Evolutionary conservation across 2,888 invertebrate species (phyloP).

Genomic region (Zootermopsis nevadensis): DNA sequence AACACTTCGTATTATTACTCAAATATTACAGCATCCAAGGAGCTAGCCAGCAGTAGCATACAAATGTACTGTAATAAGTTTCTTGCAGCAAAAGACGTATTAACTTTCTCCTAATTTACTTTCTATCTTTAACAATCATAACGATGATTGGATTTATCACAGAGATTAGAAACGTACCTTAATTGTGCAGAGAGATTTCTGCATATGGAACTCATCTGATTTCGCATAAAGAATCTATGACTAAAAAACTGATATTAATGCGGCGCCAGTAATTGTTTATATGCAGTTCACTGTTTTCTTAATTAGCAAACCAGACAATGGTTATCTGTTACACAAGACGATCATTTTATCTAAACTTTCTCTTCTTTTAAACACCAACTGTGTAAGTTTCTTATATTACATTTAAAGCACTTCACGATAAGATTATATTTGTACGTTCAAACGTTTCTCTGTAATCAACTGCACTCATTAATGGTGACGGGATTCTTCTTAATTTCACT

Average conservation of each 20-base stretch:
- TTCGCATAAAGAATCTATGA: too few species aligned
- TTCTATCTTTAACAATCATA: neutral
- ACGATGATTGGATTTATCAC: neutral
- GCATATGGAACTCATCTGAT: too few species aligned
- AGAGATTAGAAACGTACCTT: neutral
- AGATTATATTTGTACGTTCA: too few species aligned
- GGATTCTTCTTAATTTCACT: too few species aligned
- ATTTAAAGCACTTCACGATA: too few species aligned
- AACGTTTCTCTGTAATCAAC: too few species aligned
- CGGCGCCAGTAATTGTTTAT: too few species aligned
- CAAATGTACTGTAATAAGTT: neutral
- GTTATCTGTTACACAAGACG: neutral
- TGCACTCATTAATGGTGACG: too few species aligned
- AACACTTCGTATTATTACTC: too few species aligned
- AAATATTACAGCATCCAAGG: neutral
- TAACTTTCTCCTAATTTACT: slow-evolving; percentile 2
- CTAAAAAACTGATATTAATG: too few species aligned
- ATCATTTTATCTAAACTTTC: neutral
- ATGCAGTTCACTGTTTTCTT: neutral
- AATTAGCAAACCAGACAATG: neutral
- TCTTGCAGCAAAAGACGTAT: neutral
- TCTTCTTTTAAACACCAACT: neutral
- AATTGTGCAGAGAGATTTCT: too few species aligned
- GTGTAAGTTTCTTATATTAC: too few species aligned
- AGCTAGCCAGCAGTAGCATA: neutral